phyloP scores from a whole-genome alignment of 2,797 vertebrate genomes.

The Monodelphis domestica region DNA sequence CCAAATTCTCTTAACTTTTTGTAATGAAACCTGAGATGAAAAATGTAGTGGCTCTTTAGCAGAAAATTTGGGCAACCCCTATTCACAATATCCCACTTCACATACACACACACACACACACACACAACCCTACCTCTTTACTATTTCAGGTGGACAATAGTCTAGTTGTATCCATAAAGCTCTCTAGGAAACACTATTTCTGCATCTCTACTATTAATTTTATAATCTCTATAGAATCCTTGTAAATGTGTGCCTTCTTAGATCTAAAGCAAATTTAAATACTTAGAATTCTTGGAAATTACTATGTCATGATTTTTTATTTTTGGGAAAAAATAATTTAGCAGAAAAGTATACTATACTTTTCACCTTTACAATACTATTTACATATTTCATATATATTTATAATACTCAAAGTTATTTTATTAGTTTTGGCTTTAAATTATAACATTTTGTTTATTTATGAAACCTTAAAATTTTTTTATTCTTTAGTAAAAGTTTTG shows the following conservation, averaged over 20 bases:
- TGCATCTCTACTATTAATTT: constrained; percentile 42
- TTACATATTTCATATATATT: constrained; percentile 74
- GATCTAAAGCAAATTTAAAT: constrained; percentile 59
- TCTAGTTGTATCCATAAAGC: constrained; percentile 19
- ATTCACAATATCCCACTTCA: background rate
- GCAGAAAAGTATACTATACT: constrained; percentile 78
- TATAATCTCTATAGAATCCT: constrained; percentile 23
- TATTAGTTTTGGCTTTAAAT: constrained; percentile 75
- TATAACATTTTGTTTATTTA: constrained; percentile 80
- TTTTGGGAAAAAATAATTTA: constrained; percentile 71
- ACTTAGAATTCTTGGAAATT: constrained; percentile 66
- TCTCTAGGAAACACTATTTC: constrained; percentile 45
- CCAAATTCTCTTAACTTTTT: background rate
- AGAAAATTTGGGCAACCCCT: background rate
- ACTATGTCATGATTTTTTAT: constrained; percentile 62
- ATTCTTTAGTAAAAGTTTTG: constrained; percentile 81
- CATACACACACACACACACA: background rate
- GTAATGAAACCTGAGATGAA: background rate
- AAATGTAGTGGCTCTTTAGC: background rate
- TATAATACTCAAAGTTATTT: constrained; percentile 69
- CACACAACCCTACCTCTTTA: constrained; percentile 2
- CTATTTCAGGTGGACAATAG: background rate
- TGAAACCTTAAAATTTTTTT: constrained; percentile 65
- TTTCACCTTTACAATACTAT: constrained; percentile 78
- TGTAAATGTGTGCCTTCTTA: constrained; percentile 47